A percentile compares a stretch with the other conserved stretches of the same genome.
Conservation (phyloP, 2,113 vertebrate species). For the Oxyruncus cristatus region DNA sequence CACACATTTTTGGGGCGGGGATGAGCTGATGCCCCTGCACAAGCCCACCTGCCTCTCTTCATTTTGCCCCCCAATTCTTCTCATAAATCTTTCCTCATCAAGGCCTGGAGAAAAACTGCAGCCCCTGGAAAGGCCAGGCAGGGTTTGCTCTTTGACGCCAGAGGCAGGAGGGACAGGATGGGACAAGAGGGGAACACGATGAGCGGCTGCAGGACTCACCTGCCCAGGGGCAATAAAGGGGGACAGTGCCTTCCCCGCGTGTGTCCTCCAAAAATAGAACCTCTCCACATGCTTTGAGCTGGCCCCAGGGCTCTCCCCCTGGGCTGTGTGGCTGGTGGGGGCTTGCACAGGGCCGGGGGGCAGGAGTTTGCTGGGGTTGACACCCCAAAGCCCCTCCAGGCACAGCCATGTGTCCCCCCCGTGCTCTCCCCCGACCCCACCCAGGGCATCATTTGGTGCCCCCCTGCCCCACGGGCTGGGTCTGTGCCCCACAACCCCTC, state of each 20-base stretch:
- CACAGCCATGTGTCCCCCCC: rapidly evolving
- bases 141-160: neutral
- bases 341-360: neutral
- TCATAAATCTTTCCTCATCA: neutral
- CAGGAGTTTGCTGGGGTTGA: neutral
- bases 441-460: neutral
- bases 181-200: neutral
- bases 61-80: neutral
- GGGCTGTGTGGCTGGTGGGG: rapidly evolving
- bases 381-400: neutral
- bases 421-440: neutral
- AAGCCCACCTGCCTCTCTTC: rapidly evolving
- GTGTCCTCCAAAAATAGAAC: neutral
- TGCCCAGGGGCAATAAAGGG: neutral
- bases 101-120: neutral
- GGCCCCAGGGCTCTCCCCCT: neutral
- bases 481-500: neutral
- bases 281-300: rapidly evolving
- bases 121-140: neutral
- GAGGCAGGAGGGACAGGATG: neutral
- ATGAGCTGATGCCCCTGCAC: neutral
- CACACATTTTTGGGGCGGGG: rapidly evolving
- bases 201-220: neutral
- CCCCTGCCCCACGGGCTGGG: rapidly evolving
- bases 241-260: rapidly evolving